These are phyloP conservation scores for Dendrolimus pini DNA, from an alignment of 2,888 invertebrate genomes.

Conservation along the genomic window DNA sequence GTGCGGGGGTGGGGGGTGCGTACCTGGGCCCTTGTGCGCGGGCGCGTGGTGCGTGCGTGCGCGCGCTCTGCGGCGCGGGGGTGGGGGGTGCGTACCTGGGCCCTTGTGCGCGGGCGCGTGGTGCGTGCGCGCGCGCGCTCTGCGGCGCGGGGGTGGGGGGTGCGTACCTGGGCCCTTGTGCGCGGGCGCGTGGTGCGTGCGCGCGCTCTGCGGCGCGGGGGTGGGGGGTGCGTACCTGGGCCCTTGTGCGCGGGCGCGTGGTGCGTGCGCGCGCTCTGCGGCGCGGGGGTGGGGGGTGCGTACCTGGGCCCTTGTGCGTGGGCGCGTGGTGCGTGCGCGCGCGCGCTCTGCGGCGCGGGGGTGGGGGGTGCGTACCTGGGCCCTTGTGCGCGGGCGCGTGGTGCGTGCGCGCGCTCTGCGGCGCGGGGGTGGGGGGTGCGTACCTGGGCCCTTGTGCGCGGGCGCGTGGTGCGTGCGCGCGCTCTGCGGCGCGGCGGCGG, in stretches of 20 bases:
- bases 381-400: constrained; percentile 77
- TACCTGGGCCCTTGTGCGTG: constrained; percentile 2
- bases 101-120: constrained; percentile 77
- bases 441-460: constrained; percentile 2
- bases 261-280: constrained; percentile 79
- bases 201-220: constrained; percentile 44
- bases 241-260: constrained; percentile 77
- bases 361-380: constrained; percentile 30
- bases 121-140: constrained; percentile 82
- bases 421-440: constrained; percentile 42
- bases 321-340: constrained; percentile 91
- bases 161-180: background rate
- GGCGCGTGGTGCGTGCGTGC: constrained; percentile 91
- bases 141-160: constrained; percentile 45
- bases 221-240: constrained; percentile 30
- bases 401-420: constrained; percentile 79
- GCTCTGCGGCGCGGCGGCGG: constrained; percentile 38
- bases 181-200: constrained; percentile 87
- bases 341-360: constrained; percentile 44
- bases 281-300: constrained; percentile 42
- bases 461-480: constrained; percentile 88
- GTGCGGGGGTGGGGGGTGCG: too few relatives aligned
- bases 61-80: constrained; percentile 44
- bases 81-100: constrained; percentile 30
- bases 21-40: constrained; percentile 2